phyloP scores from a whole-genome alignment of 1,140 invertebrate species.

The Stratiolaelaps scimitus region DNA sequence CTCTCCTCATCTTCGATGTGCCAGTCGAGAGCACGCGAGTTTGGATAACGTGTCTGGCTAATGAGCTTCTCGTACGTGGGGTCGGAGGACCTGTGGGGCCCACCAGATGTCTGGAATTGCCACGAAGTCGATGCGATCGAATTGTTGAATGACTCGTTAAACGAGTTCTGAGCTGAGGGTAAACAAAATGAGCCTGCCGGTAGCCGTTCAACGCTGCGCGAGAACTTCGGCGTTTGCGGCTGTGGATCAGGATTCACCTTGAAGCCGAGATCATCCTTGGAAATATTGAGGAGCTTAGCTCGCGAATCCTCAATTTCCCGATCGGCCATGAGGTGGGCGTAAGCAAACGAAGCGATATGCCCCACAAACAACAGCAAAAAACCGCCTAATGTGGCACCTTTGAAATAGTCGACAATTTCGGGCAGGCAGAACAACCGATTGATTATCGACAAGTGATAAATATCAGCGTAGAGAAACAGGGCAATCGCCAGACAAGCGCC shows the following conservation, averaged over 20 bases:
- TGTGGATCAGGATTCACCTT: constrained; percentile 6
- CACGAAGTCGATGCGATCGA: constrained; percentile 18
- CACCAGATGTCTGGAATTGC: constrained; percentile 4
- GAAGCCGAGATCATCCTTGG: constrained; percentile 20
- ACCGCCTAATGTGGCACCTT: neutral
- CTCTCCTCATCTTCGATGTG: constrained; percentile 21
- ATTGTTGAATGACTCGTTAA: constrained; percentile 9
- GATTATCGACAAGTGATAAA: neutral
- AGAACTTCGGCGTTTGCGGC: neutral
- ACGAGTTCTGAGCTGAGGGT: constrained; percentile 11
- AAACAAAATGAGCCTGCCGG: constrained; percentile 12
- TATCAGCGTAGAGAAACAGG: constrained; percentile 5
- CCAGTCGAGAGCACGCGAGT: constrained; percentile 22
- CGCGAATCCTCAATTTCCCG: neutral
- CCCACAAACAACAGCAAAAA: neutral
- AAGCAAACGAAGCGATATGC: constrained; percentile 4
- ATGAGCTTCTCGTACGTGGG: constrained; percentile 13
- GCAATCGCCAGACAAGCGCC: constrained; percentile 4
- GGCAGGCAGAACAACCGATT: neutral
- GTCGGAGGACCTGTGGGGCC: neutral
- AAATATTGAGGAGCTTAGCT: constrained; percentile 14
- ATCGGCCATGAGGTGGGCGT: constrained; percentile 2
- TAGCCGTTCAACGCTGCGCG: neutral
- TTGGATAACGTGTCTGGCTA: constrained; percentile 6
- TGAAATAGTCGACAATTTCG: neutral